Evolutionary conservation across 2,888 invertebrate species (phyloP), one percentile per base, ranked within the genome.

Genomic region (Ornithoptera alexandrae): DNA sequence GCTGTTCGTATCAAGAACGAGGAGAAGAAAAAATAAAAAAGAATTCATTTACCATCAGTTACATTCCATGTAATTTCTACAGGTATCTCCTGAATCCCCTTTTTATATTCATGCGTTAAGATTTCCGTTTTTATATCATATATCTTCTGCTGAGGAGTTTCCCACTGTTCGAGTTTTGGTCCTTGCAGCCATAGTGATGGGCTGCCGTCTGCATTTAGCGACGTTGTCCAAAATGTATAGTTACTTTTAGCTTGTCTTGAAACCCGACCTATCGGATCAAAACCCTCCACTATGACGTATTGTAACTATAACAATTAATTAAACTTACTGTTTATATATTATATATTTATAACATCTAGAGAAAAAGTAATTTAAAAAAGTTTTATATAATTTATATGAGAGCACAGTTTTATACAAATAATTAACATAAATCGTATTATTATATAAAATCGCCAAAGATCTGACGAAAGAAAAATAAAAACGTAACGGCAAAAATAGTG

Each of bases 211-310:
- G 64, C 36, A 17, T 73, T 75, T 3, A 84, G 24, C 8, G 74
- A 58, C 0, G 81, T 72, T 1, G 79, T 75, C 85, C 85, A 85
- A 20, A 80, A 61, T 4, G 77, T 78, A 63, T 78, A 80, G 69
- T 75, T 72, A 2, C 72, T 73, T 20, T 60, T 59, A 8, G 72
- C 58, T 12, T 58, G 30, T 5, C 72, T 71, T 18, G 63, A 56
- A 20, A 80, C 59, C 30, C 57, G 42, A 12, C 71, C 74, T 30
- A 57, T 65, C 64, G 3, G 67, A 56, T 67, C 73, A 46, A 6
- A 68, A 24, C 59, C 65, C 1, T 74, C 64, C n/a, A 80, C 56
- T 0, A 81, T 62, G 5, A 65, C 67, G 72, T 72, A 79, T 17
- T 75, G 69, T 39, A 81, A 70, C 81, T 84, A 72, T 53, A 77